phyloP scores from a whole-genome alignment of 2,113 vertebrate species.

The Pteruthius melanotis region DNA sequence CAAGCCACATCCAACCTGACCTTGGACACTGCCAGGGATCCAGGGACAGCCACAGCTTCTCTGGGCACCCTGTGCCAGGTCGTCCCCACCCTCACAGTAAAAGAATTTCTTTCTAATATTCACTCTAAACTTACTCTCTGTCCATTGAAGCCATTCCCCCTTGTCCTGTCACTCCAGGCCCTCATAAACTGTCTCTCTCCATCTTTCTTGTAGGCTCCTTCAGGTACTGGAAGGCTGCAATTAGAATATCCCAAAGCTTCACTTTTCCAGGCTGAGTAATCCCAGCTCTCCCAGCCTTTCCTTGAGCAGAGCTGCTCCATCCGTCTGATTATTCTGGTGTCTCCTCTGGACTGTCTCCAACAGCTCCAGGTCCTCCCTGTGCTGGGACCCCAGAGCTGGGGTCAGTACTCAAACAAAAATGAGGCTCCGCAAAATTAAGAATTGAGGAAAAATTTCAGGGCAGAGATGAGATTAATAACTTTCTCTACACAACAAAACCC shows the following conservation, averaged over 20 bases:
- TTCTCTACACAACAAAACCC: background rate
- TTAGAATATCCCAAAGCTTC: background rate
- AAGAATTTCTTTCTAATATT: background rate
- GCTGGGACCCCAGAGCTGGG: background rate
- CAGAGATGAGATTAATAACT: background rate
- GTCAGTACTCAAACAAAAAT: background rate
- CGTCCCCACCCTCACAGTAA: fast-evolving
- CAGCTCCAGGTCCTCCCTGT: background rate
- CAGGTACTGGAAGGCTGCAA: background rate
- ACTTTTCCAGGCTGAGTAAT: background rate
- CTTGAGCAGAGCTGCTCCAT: background rate
- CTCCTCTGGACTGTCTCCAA: background rate
- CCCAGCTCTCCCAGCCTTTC: background rate
- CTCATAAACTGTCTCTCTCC: background rate
- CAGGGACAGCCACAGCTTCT: background rate
- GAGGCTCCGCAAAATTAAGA: background rate
- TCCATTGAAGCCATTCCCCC: background rate
- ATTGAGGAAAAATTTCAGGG: background rate
- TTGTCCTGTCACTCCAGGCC: too few relatives aligned
- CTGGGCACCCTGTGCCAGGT: background rate
- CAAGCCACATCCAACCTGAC: background rate
- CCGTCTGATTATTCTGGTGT: background rate
- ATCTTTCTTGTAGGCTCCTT: background rate
- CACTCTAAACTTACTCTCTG: too few relatives aligned
- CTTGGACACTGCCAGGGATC: background rate